These are phyloP conservation scores for Mesembrinibis cayennensis DNA, from an alignment of 2,113 vertebrate genomes.

Conservation along the genomic window DNA sequence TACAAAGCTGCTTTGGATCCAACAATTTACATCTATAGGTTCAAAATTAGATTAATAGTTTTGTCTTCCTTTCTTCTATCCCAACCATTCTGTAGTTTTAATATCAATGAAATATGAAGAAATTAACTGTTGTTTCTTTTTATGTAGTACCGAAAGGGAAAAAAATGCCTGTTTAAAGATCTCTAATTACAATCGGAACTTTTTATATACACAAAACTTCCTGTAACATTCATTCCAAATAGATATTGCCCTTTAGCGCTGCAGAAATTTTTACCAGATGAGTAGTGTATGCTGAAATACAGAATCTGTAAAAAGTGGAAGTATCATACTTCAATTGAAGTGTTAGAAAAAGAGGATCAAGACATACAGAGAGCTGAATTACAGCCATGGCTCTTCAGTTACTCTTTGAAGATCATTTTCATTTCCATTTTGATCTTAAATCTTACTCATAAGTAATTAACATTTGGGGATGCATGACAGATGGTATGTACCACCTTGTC, in stretches of 20 bases:
- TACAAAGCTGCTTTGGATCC: not conserved
- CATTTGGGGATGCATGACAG: conserved; percentile 51
- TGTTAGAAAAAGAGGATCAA: conserved; percentile 32
- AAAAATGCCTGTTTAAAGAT: not conserved
- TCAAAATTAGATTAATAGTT: conserved; percentile 3
- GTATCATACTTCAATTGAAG: not conserved
- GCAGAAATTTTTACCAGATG: not conserved
- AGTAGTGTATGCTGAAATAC: not conserved
- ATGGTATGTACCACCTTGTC: conserved; percentile 52
- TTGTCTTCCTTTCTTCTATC: not conserved
- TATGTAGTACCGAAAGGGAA: not conserved
- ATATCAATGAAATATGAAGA: not conserved
- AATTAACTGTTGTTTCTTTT: not conserved
- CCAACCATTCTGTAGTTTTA: not conserved
- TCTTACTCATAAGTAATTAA: conserved; percentile 54
- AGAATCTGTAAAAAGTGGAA: not conserved
- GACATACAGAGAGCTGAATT: conserved; percentile 25
- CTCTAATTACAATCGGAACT: not conserved
- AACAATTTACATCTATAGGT: not conserved
- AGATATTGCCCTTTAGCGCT: not conserved
- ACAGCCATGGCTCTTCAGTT: conserved; percentile 23
- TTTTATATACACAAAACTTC: not conserved
- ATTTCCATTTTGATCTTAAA: conserved; percentile 49
- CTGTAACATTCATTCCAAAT: not conserved
- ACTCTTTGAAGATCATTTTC: conserved; percentile 53